Evolutionary conservation across 2,797 vertebrate genomes (phyloP).

Genomic region (Fundulus diaphanus): DNA sequence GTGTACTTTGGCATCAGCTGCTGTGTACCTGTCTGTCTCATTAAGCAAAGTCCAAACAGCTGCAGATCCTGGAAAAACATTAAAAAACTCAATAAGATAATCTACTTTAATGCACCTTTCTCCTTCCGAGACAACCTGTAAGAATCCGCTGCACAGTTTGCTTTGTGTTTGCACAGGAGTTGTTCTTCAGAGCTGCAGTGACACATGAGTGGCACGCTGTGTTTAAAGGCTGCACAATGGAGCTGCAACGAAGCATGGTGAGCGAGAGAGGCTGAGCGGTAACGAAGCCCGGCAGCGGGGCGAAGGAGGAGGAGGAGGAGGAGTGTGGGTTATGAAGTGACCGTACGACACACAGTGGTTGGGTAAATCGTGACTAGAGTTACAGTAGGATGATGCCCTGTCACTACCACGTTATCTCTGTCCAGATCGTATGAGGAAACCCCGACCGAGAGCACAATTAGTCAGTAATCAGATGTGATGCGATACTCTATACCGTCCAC

Average conservation of each 20-base stretch:
- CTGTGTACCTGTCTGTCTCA: constrained; percentile 53
- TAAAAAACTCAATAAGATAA: constrained; percentile 22
- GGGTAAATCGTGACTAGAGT: constrained; percentile 58
- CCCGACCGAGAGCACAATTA: constrained; percentile 63
- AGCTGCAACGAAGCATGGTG: constrained; percentile 14
- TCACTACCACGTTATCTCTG: constrained; percentile 55
- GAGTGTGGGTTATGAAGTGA: constrained; percentile 19
- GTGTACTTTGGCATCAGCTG: constrained; percentile 55
- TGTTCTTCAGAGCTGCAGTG: constrained; percentile 29
- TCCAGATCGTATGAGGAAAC: constrained; percentile 61
- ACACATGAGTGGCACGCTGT: constrained; percentile 31
- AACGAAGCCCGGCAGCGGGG: constrained; percentile 14
- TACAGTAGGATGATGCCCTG: constrained; percentile 58
- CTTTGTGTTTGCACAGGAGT: neutral
- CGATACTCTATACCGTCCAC: constrained; percentile 41
- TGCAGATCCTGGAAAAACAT: constrained; percentile 20
- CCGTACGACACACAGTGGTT: constrained; percentile 40
- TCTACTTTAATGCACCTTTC: constrained; percentile 21
- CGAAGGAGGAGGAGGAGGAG: no score
- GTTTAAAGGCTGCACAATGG: constrained; percentile 27
- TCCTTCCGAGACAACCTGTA: constrained; percentile 26
- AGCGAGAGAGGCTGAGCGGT: constrained; percentile 10
- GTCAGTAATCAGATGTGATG: constrained; percentile 65
- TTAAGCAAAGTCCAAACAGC: constrained; percentile 49
- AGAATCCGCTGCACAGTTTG: neutral